phyloP scores from a whole-genome alignment of 2,113 vertebrate genomes.

The Silurus glanis region DNA sequence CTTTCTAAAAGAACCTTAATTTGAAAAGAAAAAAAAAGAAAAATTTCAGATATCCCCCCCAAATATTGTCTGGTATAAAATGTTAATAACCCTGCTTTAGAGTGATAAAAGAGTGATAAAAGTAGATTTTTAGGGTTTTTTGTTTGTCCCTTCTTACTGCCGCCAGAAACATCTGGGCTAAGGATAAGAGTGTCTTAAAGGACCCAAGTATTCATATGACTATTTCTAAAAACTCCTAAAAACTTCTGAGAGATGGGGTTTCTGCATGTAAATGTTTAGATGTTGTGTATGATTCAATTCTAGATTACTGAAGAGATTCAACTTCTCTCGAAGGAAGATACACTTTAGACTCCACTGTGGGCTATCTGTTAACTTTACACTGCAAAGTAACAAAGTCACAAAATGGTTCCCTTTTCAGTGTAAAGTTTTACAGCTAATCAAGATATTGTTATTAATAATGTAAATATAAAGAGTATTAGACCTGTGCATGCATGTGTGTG shows the following conservation, averaged over 20 bases:
- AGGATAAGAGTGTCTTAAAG: background rate
- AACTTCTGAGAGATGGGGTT: too few species aligned
- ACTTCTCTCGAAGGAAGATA: background rate
- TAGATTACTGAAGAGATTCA: background rate
- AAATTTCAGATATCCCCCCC: too few species aligned
- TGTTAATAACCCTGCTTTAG: too few species aligned
- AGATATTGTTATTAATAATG: background rate
- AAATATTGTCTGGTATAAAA: too few species aligned
- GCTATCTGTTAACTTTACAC: background rate
- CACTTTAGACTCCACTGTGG: background rate
- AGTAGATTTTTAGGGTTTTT: background rate
- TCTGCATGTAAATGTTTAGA: background rate
- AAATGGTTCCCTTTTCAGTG: background rate
- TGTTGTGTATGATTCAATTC: background rate
- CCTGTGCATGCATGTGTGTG: slow-evolving; percentile 1
- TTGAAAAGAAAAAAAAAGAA: background rate
- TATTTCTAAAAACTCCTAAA: background rate
- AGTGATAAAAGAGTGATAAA: too few species aligned
- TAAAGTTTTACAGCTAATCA: background rate
- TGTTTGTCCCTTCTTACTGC: background rate
- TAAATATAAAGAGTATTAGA: background rate
- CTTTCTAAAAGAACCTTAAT: background rate
- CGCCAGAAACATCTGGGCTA: background rate
- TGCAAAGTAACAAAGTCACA: background rate
- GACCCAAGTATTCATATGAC: background rate